Percentiles rank a stretch among this genome's conserved stretches.
Evolutionary conservation across 2,113 vertebrate genomes (phyloP).

Genomic region (Arothron firmamentum): DNA sequence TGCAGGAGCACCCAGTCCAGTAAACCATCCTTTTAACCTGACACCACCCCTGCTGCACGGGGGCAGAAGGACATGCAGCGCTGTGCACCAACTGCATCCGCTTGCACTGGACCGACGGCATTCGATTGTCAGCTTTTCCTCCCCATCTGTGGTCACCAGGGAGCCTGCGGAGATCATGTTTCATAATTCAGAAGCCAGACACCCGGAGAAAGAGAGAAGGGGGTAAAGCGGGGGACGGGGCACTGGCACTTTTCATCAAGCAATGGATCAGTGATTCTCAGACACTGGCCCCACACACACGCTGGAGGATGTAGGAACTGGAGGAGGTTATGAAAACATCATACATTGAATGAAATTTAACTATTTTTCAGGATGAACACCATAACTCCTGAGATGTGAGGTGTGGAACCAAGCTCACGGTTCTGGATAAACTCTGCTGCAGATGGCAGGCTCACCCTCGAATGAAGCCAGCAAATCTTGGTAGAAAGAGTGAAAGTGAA

Average conservation of each 20-base stretch:
- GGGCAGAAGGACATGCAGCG: slow-evolving; percentile 25
- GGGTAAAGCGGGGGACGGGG: not conserved
- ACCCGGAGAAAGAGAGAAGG: slow-evolving; percentile 38
- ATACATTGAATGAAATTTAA: no score
- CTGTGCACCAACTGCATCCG: slow-evolving; percentile 38
- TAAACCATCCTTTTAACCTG: slow-evolving; percentile 41
- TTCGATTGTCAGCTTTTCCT: not conserved
- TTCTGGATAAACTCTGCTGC: no score
- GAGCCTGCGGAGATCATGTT: slow-evolving; percentile 59
- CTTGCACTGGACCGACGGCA: not conserved
- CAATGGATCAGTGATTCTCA: slow-evolving; percentile 39
- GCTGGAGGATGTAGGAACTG: no score
- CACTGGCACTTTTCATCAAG: slow-evolving; percentile 57
- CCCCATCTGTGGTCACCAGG: slow-evolving; percentile 48
- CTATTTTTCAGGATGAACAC: no score
- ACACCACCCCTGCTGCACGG: slow-evolving; percentile 26
- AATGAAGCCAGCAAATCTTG: no score
- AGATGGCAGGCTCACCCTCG: no score
- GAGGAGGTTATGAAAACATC: no score
- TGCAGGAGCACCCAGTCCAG: slow-evolving; percentile 22
- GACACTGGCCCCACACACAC: slow-evolving; percentile 13
- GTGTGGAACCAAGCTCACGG: no score
- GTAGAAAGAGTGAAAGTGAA: no score
- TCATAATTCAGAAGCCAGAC: slow-evolving; percentile 76
- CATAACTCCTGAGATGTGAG: no score